Evolutionary conservation across 1,140 invertebrate species (phyloP).

Genomic region (Rhopalosiphum padi): DNA sequence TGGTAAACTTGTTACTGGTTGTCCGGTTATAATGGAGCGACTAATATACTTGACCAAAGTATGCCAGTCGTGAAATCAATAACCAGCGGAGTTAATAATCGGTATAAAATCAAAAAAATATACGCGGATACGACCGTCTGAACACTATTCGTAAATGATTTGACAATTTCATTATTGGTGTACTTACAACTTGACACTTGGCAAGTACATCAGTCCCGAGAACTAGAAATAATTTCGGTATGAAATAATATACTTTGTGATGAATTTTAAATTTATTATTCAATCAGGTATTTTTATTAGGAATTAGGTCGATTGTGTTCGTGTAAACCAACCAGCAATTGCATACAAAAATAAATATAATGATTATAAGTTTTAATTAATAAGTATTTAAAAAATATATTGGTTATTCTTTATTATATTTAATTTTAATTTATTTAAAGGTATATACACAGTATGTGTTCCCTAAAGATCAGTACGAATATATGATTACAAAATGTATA

Average conservation of each 20-base stretch:
- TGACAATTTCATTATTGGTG: background rate
- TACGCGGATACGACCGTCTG: background rate
- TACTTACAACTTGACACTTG: too few relatives aligned
- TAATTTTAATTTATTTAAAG: too few relatives aligned
- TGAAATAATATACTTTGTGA: background rate
- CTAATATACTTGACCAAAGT: background rate
- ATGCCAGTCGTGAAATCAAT: background rate
- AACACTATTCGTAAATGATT: background rate
- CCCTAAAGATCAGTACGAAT: too few relatives aligned
- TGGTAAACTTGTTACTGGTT: background rate
- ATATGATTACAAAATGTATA: too few relatives aligned
- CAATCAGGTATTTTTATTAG: background rate
- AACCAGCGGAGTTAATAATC: background rate
- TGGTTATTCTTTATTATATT: background rate
- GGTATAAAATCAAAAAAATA: background rate
- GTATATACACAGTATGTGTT: too few relatives aligned
- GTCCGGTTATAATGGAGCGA: background rate
- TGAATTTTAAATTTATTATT: background rate
- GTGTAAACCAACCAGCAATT: background rate
- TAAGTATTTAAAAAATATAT: background rate
- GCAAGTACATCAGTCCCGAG: background rate
- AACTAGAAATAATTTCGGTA: background rate
- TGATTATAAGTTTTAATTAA: background rate
- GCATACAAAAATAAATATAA: background rate
- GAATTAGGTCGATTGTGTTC: background rate